These are phyloP conservation scores for Oryzias celebensis DNA, from an alignment of 2,113 vertebrate species.

Conservation along the genomic window DNA sequence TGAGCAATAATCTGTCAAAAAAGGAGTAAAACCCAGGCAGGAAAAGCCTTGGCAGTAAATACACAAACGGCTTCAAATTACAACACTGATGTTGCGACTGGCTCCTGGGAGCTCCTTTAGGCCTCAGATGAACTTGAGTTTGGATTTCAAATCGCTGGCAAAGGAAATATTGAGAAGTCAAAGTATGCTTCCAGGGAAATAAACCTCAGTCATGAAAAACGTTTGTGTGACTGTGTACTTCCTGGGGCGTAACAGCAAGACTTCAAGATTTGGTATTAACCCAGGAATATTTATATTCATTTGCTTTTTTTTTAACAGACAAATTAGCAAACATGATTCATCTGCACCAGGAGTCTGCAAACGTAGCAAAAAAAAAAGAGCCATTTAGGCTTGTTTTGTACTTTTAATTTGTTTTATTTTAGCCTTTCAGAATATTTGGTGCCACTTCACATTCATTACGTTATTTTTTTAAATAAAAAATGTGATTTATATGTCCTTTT, in stretches of 20 bases:
- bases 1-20: constrained; percentile 19
- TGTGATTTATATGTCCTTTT: too few species aligned
- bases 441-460: too few species aligned
- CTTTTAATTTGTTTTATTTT: too few species aligned
- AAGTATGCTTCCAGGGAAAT: constrained; percentile 53
- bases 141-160: constrained; percentile 35
- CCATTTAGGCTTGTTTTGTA: too few species aligned
- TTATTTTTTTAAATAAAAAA: too few species aligned
- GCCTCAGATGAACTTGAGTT: constrained; percentile 19
- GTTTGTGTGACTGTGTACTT: constrained; percentile 37
- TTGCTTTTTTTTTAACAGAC: constrained; percentile 23
- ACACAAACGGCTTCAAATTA: constrained; percentile 30
- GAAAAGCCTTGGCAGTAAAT: constrained; percentile 15
- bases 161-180: constrained; percentile 40
- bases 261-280: constrained; percentile 41
- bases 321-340: not conserved
- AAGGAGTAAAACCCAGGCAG: constrained; percentile 22
- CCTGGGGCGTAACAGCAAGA: constrained; percentile 33
- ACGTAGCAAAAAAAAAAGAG: too few species aligned
- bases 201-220: constrained; percentile 43
- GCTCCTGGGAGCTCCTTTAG: constrained; percentile 16
- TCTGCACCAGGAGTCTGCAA: too few species aligned
- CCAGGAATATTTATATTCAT: constrained; percentile 10
- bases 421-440: too few species aligned
- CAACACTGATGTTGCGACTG: constrained; percentile 14